Evolutionary conservation across 2,888 invertebrate genomes (phyloP).

Genomic region (Brenthis hecate): DNA sequence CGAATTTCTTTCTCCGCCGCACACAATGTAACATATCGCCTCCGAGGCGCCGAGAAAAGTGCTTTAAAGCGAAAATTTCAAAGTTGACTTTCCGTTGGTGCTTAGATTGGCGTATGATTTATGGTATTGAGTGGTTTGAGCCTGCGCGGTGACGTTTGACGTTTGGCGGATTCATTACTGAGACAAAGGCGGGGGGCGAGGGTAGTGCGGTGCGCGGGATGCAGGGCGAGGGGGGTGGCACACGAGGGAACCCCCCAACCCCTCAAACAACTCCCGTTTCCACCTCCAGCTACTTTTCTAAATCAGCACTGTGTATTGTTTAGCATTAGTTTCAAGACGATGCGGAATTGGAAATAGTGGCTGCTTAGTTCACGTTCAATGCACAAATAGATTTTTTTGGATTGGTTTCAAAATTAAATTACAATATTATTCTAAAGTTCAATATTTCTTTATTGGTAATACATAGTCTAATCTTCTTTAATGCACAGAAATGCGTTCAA

Average conservation of each 20-base stretch:
- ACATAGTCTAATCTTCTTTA: too few species aligned
- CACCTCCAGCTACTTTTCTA: slow-evolving; percentile 73
- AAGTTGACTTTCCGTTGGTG: slow-evolving; percentile 58
- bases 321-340: slow-evolving; percentile 47
- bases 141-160: slow-evolving; percentile 75
- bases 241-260: slow-evolving; percentile 47
- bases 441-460: too few species aligned
- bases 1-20: slow-evolving; percentile 51
- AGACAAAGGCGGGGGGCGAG: slow-evolving; percentile 66
- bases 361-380: not conserved
- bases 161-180: slow-evolving; percentile 81
- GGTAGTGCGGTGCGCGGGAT: slow-evolving; percentile 41
- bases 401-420: too few species aligned
- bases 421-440: too few species aligned
- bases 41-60: slow-evolving; percentile 26
- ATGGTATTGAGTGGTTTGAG: slow-evolving; percentile 61
- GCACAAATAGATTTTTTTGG: too few species aligned
- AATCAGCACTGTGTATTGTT: slow-evolving; percentile 76
- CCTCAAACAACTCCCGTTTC: slow-evolving; percentile 44
- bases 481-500: too few species aligned
- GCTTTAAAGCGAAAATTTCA: slow-evolving; percentile 38
- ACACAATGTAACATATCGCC: slow-evolving; percentile 33
- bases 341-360: slow-evolving; percentile 2
- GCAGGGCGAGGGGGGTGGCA: slow-evolving; percentile 41
- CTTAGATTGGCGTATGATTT: slow-evolving; percentile 62